phyloP scores from a whole-genome alignment of 2,113 vertebrate species.

The Anoplopoma fimbria region DNA sequence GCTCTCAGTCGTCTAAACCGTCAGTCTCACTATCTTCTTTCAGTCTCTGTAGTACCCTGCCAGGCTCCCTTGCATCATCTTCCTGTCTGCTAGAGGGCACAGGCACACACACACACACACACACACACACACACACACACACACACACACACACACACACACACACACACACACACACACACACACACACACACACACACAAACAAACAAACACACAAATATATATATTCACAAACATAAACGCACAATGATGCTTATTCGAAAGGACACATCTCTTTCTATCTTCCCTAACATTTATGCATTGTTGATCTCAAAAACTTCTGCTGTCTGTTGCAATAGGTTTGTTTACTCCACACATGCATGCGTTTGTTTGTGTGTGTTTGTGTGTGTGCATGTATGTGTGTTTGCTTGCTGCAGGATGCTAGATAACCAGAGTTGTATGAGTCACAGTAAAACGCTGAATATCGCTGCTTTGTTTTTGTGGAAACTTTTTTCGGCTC shows the following conservation, averaged over 20 bases:
- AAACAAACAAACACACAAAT: constrained; percentile 6
- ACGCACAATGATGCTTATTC: constrained; percentile 62
- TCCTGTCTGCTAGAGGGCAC: constrained; percentile 63
- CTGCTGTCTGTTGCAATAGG: constrained; percentile 46
- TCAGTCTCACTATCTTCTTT: constrained; percentile 70
- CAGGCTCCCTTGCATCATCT: constrained; percentile 71
- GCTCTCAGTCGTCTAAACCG: constrained; percentile 67
- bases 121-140: constrained; percentile 16
- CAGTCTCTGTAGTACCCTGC: constrained; percentile 65
- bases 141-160: too few species aligned
- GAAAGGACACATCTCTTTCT: constrained; percentile 65
- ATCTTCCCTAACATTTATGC: constrained; percentile 59
- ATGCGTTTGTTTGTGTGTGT: not conserved
- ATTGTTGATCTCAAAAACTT: constrained; percentile 64
- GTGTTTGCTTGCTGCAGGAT: constrained; percentile 53
- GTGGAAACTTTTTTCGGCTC: constrained; percentile 46
- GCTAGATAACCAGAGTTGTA: constrained; percentile 59
- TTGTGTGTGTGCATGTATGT: constrained; percentile 8
- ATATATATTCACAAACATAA: not conserved
- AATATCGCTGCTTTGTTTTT: constrained; percentile 56
- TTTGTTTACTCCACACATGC: constrained; percentile 49
- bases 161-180: too few species aligned
- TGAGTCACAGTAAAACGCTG: constrained; percentile 59
- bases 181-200: constrained; percentile 9
- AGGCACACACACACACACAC: constrained; percentile 20